Percentiles rank a stretch among this genome's conserved stretches.
phyloP scores from a whole-genome alignment of 2,797 vertebrate species.

The Periophthalmus magnuspinnatus region DNA sequence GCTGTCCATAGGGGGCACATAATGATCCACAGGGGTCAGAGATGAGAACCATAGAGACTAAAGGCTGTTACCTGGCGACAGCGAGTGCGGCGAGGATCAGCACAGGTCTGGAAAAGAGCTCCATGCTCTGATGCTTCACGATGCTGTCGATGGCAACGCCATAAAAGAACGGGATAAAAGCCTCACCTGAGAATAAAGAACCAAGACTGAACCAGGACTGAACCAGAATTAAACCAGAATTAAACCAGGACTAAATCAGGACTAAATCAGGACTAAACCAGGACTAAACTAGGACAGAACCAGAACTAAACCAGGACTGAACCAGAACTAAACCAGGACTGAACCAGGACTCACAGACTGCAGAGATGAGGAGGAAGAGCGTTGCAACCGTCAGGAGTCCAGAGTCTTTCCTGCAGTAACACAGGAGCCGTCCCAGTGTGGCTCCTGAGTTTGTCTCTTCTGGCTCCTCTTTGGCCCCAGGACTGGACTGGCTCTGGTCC shows the following conservation, averaged over 20 bases:
- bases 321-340: not conserved
- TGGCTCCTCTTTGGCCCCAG: conserved; percentile 5
- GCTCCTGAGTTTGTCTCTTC: conserved; percentile 77
- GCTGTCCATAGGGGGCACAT: too few species aligned
- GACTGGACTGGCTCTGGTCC: not conserved
- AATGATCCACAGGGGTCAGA: too few species aligned
- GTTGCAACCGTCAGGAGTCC: conserved; percentile 81
- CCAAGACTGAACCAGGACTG: not conserved
- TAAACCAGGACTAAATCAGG: not conserved
- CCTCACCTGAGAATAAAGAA: conserved; percentile 79
- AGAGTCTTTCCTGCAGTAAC: conserved; percentile 84
- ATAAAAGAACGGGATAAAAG: conserved; percentile 90
- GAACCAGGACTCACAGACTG: conserved; percentile 82
- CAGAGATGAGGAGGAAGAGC: conserved; percentile 87
- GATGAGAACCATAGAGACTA: too few species aligned
- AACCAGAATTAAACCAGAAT: not conserved
- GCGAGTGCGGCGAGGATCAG: conserved; percentile 79
- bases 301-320: not conserved
- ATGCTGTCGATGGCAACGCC: conserved; percentile 90
- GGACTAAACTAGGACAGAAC: not conserved
- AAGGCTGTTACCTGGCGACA: conserved; percentile 79
- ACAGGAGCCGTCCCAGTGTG: conserved; percentile 87
- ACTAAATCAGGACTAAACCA: not conserved
- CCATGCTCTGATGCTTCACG: conserved; percentile 90
- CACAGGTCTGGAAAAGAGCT: conserved; percentile 82